A percentile compares a stretch with the other conserved stretches of the same genome.
Evolutionary conservation across 2,888 invertebrate genomes (phyloP).

Genomic region (Drosophila planitibia): DNA sequence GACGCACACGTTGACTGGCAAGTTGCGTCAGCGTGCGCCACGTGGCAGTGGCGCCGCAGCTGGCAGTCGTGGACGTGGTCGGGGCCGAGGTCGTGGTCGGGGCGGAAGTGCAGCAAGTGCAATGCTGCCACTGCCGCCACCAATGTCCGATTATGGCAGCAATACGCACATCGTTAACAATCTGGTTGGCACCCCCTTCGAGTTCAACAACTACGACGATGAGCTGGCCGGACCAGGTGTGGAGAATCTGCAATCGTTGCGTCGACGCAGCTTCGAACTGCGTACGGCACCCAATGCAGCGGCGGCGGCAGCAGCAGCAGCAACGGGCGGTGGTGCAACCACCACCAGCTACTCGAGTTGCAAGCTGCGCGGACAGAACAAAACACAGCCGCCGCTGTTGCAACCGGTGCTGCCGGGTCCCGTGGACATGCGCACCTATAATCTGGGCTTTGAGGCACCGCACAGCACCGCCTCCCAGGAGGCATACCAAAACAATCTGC

Average conservation of each 20-base stretch:
- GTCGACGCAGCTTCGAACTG: constrained; percentile 90
- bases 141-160: constrained; percentile 85
- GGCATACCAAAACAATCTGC: constrained; percentile 87
- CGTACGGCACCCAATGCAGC: constrained; percentile 81
- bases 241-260: constrained; percentile 91
- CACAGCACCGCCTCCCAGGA: constrained; percentile 86
- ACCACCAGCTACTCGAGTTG: constrained; percentile 73
- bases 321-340: constrained; percentile 9
- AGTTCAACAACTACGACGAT: constrained; percentile 92
- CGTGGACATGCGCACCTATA: constrained; percentile 95
- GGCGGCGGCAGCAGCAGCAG: constrained; percentile 6
- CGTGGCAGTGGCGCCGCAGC: constrained; percentile 76
- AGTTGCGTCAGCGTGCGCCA: constrained; percentile 83
- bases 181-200: constrained; percentile 94
- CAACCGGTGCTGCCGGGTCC: constrained; percentile 93
- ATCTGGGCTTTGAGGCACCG: constrained; percentile 86
- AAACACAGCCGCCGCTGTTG: constrained; percentile 82
- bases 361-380: constrained; percentile 73
- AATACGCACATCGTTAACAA: constrained; percentile 89
- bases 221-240: constrained; percentile 92
- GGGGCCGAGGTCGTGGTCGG: constrained; percentile 86
- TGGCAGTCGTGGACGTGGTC: constrained; percentile 76
- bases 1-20: constrained; percentile 81
- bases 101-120: constrained; percentile 79
- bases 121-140: constrained; percentile 76